Evolutionary conservation across 2,888 invertebrate genomes (phyloP).

Genomic region (Pachliopta kotzebuea): DNA sequence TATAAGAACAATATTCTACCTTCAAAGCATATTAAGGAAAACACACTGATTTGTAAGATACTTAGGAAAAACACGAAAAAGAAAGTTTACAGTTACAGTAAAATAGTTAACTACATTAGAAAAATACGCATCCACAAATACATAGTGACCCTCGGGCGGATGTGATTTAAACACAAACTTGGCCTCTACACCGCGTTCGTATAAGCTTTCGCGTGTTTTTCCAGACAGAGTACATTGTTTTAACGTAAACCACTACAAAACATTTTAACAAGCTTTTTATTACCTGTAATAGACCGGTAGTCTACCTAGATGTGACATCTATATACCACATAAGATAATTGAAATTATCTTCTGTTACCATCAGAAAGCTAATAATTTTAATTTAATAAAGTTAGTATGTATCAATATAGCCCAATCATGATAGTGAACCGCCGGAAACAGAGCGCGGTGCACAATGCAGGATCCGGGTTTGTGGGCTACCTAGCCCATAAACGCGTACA

Average conservation of each 20-base stretch:
- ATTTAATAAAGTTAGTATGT: constrained; percentile 9
- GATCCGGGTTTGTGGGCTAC: constrained; percentile 62
- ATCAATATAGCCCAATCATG: constrained; percentile 32
- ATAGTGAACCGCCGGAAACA: constrained; percentile 46
- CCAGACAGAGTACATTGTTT: constrained; percentile 14
- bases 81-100: not conserved
- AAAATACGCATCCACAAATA: constrained; percentile 7
- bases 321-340: too few relatives aligned
- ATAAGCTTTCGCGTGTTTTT: constrained; percentile 43
- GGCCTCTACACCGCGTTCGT: constrained; percentile 48
- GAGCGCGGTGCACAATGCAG: constrained; percentile 43
- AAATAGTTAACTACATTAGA: constrained; percentile 14
- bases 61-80: too few relatives aligned
- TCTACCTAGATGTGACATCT: too few relatives aligned
- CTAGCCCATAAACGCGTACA: constrained; percentile 43
- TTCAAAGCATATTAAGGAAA: too few relatives aligned
- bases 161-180: constrained; percentile 52
- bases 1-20: too few relatives aligned
- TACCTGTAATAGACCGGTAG: too few relatives aligned
- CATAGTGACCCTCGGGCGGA: constrained; percentile 45
- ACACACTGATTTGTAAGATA: too few relatives aligned
- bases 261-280: not conserved
- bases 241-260: not conserved
- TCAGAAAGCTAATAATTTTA: too few relatives aligned
- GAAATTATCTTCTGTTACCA: too few relatives aligned